Evolutionary conservation across 2,113 vertebrate genomes (phyloP), one percentile per base, ranked within the genome.

Genomic region (Gadus chalcogrammus): DNA sequence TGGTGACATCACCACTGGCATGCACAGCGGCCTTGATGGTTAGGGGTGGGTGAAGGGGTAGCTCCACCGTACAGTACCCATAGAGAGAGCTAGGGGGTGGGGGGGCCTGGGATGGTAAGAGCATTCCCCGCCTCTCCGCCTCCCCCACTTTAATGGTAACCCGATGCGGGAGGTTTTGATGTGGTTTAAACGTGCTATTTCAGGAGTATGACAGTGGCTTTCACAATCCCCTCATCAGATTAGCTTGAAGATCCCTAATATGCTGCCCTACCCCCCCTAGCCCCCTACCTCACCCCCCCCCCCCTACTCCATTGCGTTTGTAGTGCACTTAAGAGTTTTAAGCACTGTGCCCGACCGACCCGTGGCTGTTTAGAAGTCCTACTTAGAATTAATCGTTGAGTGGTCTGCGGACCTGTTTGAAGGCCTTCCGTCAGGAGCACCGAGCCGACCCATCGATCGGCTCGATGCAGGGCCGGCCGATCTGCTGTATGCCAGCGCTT

Each of bases 131-230:
- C 75, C 78, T 75, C 73, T 69, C 73, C 73, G 82, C 78, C 80
- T 84, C 75, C 77, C 42, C 63, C 66, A 76, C 75, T 80, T 79
- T 80, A 84, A 79, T 82, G 78, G 82, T 84, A 86, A 86, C 78
- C 63, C 20, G 72, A 86, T 55, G 70, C 72, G 72, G 35, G 62
- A 64, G 78, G 71, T 79, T 84, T 84, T 82, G 78, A 82, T 86
- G 72, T 86, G 84, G 82, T 77, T 82, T 84, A 74, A 86, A 77
- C 67, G 71, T 79, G 84, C 87, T 86, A 87, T 85, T 89, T 86
- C 81, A 71, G 84, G 80, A 79, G 61, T 68, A 86, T 85, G 84
- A 87, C 84, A 82, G 77, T 78, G 78, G 65, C 60, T 82, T 84
- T 72, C 69, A 79, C 67, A 68, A 73, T 82, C 76, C 75, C 69